phyloP scores from a whole-genome alignment of 2,113 vertebrate species.

The Eulemur macaco region DNA sequence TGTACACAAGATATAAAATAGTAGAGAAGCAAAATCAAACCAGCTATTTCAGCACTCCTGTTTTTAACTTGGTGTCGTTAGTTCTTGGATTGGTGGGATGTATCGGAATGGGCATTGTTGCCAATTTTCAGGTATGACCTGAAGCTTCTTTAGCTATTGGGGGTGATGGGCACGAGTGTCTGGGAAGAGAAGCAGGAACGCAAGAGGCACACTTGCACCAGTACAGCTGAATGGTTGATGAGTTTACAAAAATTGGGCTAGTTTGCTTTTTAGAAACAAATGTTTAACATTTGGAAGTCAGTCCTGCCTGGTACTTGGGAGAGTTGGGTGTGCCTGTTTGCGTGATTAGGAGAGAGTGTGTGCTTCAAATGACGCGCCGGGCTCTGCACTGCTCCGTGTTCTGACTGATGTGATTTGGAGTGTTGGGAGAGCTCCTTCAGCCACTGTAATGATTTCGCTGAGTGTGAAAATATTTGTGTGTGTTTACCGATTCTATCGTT shows the following conservation, averaged over 20 bases:
- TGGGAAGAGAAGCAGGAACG: background rate
- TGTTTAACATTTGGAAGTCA: background rate
- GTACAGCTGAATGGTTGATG: background rate
- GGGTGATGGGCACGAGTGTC: background rate
- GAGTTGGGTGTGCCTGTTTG: background rate
- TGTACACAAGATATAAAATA: slow-evolving; percentile 92
- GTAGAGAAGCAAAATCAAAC: slow-evolving; percentile 88
- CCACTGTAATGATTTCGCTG: background rate
- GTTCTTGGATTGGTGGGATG: slow-evolving; percentile 88
- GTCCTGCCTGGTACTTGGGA: background rate
- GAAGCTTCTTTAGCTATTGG: accelerated
- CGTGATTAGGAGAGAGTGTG: accelerated
- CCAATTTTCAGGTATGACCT: slow-evolving; percentile 93
- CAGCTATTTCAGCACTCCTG: slow-evolving; percentile 53
- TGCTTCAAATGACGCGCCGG: accelerated
- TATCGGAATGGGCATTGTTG: slow-evolving; percentile 93
- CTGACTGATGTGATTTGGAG: too few relatives aligned
- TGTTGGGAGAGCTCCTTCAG: background rate
- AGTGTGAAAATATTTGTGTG: background rate
- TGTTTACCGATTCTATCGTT: background rate
- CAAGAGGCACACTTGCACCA: background rate
- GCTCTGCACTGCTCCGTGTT: background rate
- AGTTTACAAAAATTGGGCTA: background rate
- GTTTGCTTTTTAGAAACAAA: background rate
- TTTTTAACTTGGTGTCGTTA: slow-evolving; percentile 85